Evolutionary conservation across 2,113 vertebrate genomes (phyloP).

Genomic region (Larimichthys polyactis): DNA sequence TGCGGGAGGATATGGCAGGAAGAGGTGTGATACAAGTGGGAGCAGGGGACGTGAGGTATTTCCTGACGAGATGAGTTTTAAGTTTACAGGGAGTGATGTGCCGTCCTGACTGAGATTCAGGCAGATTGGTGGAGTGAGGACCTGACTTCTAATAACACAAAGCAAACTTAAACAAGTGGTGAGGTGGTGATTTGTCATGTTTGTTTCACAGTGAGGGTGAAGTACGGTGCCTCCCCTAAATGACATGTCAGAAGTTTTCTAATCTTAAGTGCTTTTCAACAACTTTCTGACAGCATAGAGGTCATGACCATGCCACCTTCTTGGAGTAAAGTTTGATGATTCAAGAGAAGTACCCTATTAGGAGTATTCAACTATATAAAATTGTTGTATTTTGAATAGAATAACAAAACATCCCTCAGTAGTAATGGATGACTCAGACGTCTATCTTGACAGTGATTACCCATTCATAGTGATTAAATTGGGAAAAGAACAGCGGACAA

Average conservation of each 20-base stretch:
- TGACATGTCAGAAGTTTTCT: constrained; percentile 24
- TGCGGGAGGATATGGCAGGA: constrained; percentile 42
- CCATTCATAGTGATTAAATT: constrained; percentile 57
- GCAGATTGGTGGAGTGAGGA: constrained; percentile 44
- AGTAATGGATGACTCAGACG: constrained; percentile 27
- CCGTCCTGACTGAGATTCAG: constrained; percentile 37
- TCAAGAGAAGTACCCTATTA: constrained; percentile 10
- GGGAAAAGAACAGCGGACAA: constrained; percentile 34
- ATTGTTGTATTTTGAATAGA: constrained; percentile 43
- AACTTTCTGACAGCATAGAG: constrained; percentile 22
- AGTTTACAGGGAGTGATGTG: constrained; percentile 46
- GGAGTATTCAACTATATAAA: constrained; percentile 13
- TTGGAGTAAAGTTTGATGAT: constrained; percentile 32
- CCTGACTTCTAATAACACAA: constrained; percentile 59
- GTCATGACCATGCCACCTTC: constrained; percentile 4
- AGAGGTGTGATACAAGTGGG: constrained; percentile 41
- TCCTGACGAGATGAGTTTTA: constrained; percentile 57
- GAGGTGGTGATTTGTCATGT: constrained; percentile 30
- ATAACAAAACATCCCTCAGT: constrained; percentile 27
- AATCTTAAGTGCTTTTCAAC: constrained; percentile 8
- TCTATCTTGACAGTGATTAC: constrained; percentile 57
- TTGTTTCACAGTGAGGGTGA: constrained; percentile 16
- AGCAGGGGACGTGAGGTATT: constrained; percentile 48
- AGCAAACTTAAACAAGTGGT: constrained; percentile 8
- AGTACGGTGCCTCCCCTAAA: not conserved